Evolutionary conservation across 2,797 vertebrate genomes (phyloP), one percentile per base, ranked within the genome.

Genomic region (Silurus aristotelis): DNA sequence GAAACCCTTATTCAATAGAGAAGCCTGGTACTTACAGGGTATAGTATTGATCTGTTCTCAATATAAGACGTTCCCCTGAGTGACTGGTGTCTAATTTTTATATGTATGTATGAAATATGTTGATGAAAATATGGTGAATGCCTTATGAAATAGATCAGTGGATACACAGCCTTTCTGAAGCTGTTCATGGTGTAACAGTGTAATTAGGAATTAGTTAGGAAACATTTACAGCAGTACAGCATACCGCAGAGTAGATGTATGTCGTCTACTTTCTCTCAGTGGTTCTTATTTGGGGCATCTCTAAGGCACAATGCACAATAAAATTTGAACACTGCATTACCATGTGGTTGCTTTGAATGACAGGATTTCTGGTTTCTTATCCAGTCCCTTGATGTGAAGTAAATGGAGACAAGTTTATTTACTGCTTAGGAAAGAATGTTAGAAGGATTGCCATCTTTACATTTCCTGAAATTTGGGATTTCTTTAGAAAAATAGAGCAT

Each of bases 291-390:
- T 72, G 20, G 12, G 4, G 6, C 5, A 76, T 76, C 7, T 46
- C 1, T 17, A 15, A 75, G n/a, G 22, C 46, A 52, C n/a, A 7
- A 31, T 6, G 43, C 15, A 46, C 15, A 80, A 14, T 10, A 43
- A 79, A 63, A 46, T 43, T 22, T 6, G 70, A 72, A 22, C n/a
- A 12, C 43, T 48, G 14, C 22, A 2, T 22, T 9, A 20, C 52
- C 10, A 76, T 31, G 25, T 12, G 17, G 56, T 31, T 76, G 8
- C 73, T 20, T 20, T 31, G 22, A 52, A 80, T 5, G 38, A 52
- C n/a, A 27, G 38, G 43, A 81, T 55, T 68, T 81, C n/a, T 80
- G 43, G 43, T 52, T 66, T 10, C 14, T 81, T 81, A 79, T 81
- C 22, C 1, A 67, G 20, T 77, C 58, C 8, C 20, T 76, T 66